Base-by-base conservation (phyloP, 2,113 vertebrate species). In the Chunga burmeisteri region DNA sequence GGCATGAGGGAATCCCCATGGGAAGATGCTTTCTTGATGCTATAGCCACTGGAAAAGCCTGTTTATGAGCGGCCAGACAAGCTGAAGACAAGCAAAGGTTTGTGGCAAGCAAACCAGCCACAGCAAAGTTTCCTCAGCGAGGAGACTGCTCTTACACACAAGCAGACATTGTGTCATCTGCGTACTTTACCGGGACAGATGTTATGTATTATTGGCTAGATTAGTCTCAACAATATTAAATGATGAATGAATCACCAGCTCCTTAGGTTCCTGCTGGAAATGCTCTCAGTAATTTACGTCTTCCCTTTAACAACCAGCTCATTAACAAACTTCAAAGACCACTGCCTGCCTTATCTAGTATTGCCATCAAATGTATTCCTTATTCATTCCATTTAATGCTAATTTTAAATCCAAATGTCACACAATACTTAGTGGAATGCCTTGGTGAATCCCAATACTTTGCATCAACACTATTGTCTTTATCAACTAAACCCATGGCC, bases 181-280 rank as follows among this genome's bases (percentile, higher is more conserved):
- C 14, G 7, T 75, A 29, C 85, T 72, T 90, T 42, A 77, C 79
- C 4, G 0, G 93, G 86, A 82, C 81, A 80, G 84, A 87, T 91
- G 84, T 56, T 67, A 5, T 38, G 12, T 65, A 36, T 91, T 89
- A 93, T 91, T 94, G 94, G 87, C 84, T 36, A 82, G 96, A 91
- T 85, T 79, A 87, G 93, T 95, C 91, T 68, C 93, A 95, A 90
- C 94, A 95, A 79, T 90, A 97, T 85, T 93, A 94, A 93, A 91
- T 61, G 94, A 81, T 67, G 94, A 91, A 58, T 95, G 94, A 97
- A 75, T 96, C 95, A 96, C 63, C 74, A 75, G 73, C 89, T 96
- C 87, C 81, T 82, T 44, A 29, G 56, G 78, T 94, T 93, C 81
- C 94, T 96, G 93, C 66, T 97, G 92, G 89, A 97, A 97, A 30